Evolutionary conservation across 2,113 vertebrate genomes (phyloP), one percentile per base, ranked within the genome.

Genomic region (Boleophthalmus pectinirostris): DNA sequence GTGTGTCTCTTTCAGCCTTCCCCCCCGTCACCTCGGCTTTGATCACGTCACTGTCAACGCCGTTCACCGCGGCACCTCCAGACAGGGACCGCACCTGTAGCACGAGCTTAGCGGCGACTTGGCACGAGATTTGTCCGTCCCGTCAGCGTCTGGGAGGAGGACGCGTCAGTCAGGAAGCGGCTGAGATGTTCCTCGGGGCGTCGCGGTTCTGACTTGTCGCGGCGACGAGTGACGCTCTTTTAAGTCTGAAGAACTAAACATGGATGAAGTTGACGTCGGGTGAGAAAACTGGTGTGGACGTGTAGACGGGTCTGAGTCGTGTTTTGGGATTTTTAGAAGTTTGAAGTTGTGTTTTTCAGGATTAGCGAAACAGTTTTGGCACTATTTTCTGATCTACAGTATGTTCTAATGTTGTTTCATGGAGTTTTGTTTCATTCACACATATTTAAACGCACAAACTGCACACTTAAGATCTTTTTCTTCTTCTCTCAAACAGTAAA

Each of bases 1-100:
- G 35, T 75, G 54, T 70, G 80, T 84, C 80, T 88, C 89, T 87
- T 85, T 65, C 25, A 82, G 87, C 87, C 82, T 16, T 20, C 65
- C 58, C 56, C 57, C 56, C 68, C 85, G 71, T 81, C 68, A 68
- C 66, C 35, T 47, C 18, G 9, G 68, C 89, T 91, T 89, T 90
- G 86, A 92, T 92, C 87, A 80, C 51, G 9, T 76, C 86, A 90
- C 65, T 89, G 91, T 91, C 89, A 90, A 47, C 78, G 77, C 82
- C 89, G 88, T 90, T 91, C 88, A 83, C 80, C 81, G 85, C 86
- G 87, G 81, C 81, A 20, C 43, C 46, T 63, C 16, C 38, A 60
- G 2, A 45, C 63, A 56, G 58, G 53, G 78, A 53, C 47, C 20
- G 66, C 69, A 13, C 78, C 69, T 76, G 18, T 3, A 60, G 67